A percentile compares a stretch with the other conserved stretches of the same genome.
These are phyloP conservation scores for Dastarcus helophoroides DNA, from an alignment of 2,888 invertebrate genomes.

Conservation along the genomic window DNA sequence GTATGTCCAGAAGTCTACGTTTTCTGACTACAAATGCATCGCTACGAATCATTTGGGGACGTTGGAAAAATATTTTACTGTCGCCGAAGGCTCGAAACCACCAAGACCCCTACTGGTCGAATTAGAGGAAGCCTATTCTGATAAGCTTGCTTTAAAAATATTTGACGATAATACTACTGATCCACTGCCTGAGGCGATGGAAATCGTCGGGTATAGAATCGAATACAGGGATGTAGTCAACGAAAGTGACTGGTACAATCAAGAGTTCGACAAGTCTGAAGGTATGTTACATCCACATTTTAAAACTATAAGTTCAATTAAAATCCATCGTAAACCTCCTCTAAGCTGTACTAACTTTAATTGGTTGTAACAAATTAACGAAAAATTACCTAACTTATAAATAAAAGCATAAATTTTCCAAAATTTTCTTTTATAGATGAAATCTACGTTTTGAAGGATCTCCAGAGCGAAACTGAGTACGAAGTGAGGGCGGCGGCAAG, in stretches of 20 bases:
- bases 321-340: too few species aligned
- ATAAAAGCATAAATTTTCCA: too few species aligned
- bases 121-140: slow-evolving; percentile 22
- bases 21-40: slow-evolving; percentile 44
- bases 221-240: slow-evolving; percentile 20
- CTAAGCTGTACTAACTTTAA: too few species aligned
- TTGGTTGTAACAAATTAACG: too few species aligned
- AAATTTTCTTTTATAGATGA: slow-evolving; percentile 33
- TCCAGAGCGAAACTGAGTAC: slow-evolving; percentile 41
- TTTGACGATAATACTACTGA: slow-evolving; percentile 19
- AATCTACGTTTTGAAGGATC: slow-evolving; percentile 38
- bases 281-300: too few species aligned
- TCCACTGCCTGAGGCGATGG: slow-evolving; percentile 22
- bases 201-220: slow-evolving; percentile 25
- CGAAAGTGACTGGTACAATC: slow-evolving; percentile 20
- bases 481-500: slow-evolving; percentile 43
- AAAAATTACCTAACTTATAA: too few species aligned
- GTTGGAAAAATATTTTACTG: slow-evolving; percentile 38
- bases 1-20: slow-evolving; percentile 28
- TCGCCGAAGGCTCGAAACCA: slow-evolving; percentile 44
- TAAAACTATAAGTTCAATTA: too few species aligned
- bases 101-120: slow-evolving; percentile 34
- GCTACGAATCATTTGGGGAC: slow-evolving; percentile 42
- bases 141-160: slow-evolving; percentile 26
- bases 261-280: slow-evolving; percentile 19